Evolutionary conservation across 23 tunicate species (phyloP), one percentile per base, ranked within the genome.

Genomic region (Trididemnum clinides): DNA sequence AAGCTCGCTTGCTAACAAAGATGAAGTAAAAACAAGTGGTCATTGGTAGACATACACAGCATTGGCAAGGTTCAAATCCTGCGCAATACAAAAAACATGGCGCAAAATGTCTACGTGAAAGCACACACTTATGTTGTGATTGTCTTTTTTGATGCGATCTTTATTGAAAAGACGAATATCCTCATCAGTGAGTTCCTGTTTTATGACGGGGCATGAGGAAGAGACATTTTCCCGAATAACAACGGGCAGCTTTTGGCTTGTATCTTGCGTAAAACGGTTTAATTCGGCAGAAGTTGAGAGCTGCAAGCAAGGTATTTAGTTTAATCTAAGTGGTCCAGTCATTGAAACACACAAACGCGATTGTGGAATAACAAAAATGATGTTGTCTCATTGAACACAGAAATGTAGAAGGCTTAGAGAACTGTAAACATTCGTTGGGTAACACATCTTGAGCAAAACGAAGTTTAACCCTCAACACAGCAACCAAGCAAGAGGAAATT

Each of bases 141-240:
- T 97, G 84, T 97, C 99, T 64, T 97, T 97, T 58, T 97, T 97
- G 10, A 88, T 88, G 7, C 99, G 89, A 62, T 97, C 99, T 79
- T 97, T 96, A 25, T 59, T 39, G 50, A 70, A 87, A 29, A 59
- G 76, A n/a, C 87, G 82, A 0, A 64, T 72, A 29, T 81, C 88
- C n/a, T 96, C 99, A 10, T 91, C 99, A 23, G 90, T 91, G 29
- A 86, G 39, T 50, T 86, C 96, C 64, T 71, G 88, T 35, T 91
- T 91, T 38, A 89, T 72, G 72, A 84, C 81, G 18, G 97, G 97
- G 57, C 90, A 92, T 12, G 97, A 92, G 5, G 97, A 92, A 0
- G 97, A 92, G 0, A 90, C 89, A 19, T 51, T 78, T 38, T 83
- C 86, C 10, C 66, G 74, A 32, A 64, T 75, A 33, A 81, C 39